These are phyloP conservation scores for Thamnophis sirtalis DNA, from an alignment of 2,113 vertebrate species.

Conservation along the genomic window DNA sequence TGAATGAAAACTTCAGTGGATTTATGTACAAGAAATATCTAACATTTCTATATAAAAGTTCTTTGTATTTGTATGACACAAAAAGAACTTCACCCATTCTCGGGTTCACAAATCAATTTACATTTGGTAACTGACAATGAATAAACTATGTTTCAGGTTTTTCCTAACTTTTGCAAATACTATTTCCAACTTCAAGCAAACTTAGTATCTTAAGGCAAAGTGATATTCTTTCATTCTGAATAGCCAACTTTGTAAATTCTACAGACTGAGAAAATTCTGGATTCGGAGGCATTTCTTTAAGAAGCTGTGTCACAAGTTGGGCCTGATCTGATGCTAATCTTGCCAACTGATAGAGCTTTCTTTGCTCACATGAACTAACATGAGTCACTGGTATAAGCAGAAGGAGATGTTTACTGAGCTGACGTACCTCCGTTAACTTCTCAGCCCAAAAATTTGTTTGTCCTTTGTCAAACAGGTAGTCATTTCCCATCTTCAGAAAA, in stretches of 20 bases:
- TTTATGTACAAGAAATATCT: neutral
- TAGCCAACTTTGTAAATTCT: constrained; percentile 75
- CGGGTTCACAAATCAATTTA: neutral
- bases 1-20: neutral
- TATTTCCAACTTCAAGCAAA: constrained; percentile 40
- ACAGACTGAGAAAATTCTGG: constrained; percentile 81
- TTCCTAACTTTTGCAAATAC: neutral
- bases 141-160: constrained; percentile 12
- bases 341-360: constrained; percentile 55
- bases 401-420: constrained; percentile 75
- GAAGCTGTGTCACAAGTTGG: constrained; percentile 47
- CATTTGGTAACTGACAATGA: neutral
- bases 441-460: constrained; percentile 94
- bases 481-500: constrained; percentile 77
- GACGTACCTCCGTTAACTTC: constrained; percentile 75
- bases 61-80: neutral
- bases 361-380: neutral
- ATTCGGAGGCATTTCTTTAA: constrained; percentile 70
- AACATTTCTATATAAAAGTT: constrained; percentile 6
- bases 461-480: constrained; percentile 89
- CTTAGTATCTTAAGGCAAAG: constrained; percentile 71
- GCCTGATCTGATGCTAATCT: constrained; percentile 55
- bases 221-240: constrained; percentile 71
- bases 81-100: neutral
- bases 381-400: constrained; percentile 50